phyloP scores from a whole-genome alignment of 2,113 vertebrate genomes.

The Zeus faber region DNA sequence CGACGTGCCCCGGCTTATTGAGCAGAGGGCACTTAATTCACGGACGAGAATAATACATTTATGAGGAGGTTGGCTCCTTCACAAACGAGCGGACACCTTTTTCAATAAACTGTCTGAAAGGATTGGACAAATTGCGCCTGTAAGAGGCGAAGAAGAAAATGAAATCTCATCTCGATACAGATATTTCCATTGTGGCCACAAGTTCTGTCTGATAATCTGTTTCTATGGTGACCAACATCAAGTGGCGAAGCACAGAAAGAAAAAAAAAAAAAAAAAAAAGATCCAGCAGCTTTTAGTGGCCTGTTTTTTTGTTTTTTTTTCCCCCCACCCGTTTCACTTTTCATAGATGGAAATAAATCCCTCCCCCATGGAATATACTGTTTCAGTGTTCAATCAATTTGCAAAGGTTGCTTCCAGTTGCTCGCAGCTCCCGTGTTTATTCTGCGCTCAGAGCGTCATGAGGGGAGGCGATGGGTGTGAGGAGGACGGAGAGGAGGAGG shows the following conservation, averaged over 20 bases:
- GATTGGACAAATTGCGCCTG: slow-evolving; percentile 4
- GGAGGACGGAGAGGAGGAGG: slow-evolving; percentile 15
- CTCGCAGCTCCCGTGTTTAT: slow-evolving; percentile 35
- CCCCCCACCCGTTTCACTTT: slow-evolving; percentile 49
- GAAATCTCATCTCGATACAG: slow-evolving; percentile 34
- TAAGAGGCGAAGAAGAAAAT: slow-evolving; percentile 12
- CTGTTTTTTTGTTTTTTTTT: slow-evolving; percentile 37
- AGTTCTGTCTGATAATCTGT: slow-evolving; percentile 61
- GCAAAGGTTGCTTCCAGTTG: slow-evolving; percentile 42
- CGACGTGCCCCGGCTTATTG: background rate
- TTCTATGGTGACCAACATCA: slow-evolving; percentile 76
- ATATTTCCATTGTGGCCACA: slow-evolving; percentile 46
- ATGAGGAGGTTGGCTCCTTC: slow-evolving; percentile 3
- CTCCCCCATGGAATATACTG: slow-evolving; percentile 21
- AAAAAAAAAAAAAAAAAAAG: slow-evolving; percentile 29
- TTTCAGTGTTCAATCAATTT: slow-evolving; percentile 32
- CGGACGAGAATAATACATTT: too few relatives aligned
- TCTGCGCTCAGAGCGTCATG: slow-evolving; percentile 27
- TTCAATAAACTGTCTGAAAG: slow-evolving; percentile 17
- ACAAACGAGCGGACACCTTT: background rate
- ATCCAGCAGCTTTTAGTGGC: slow-evolving; percentile 53
- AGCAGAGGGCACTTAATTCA: slow-evolving; percentile 24
- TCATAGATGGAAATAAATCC: slow-evolving; percentile 40
- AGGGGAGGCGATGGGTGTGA: slow-evolving; percentile 16
- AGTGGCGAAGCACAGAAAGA: slow-evolving; percentile 37